Conservation (phyloP, 2,113 vertebrate species). For the Callocephalon fimbriatum region DNA sequence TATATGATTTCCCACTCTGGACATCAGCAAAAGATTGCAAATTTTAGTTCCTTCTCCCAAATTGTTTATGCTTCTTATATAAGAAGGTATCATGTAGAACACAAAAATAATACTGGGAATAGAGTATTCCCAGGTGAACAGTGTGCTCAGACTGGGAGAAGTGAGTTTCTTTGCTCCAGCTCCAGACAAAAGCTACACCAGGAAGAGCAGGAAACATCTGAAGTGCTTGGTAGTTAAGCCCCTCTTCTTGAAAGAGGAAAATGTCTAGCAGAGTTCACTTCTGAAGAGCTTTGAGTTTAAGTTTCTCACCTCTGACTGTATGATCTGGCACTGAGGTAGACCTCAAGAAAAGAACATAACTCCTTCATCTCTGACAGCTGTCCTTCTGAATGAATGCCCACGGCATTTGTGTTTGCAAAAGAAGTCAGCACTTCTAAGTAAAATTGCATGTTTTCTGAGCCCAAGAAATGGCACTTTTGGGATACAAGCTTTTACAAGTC, state of each 20-base stretch:
- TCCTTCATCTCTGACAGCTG: slow-evolving; percentile 10
- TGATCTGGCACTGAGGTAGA: not conserved
- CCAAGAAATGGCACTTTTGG: not conserved
- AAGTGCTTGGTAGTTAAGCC: not conserved
- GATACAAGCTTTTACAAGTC: not conserved
- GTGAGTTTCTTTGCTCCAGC: not conserved
- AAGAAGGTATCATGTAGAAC: not conserved
- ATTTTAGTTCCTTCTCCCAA: not conserved
- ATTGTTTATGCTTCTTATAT: not conserved
- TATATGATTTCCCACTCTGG: not conserved
- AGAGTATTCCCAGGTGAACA: not conserved
- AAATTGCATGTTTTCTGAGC: not conserved
- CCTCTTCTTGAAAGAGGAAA: not conserved
- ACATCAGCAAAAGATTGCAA: not conserved
- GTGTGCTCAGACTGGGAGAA: not conserved
- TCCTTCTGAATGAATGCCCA: slow-evolving; percentile 18
- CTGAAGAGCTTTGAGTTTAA: not conserved
- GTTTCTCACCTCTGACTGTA: not conserved
- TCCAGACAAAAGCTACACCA: not conserved
- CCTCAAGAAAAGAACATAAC: slow-evolving; percentile 7
- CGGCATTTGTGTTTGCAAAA: not conserved
- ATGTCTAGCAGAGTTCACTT: not conserved
- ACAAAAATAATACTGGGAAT: not conserved
- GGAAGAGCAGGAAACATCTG: not conserved
- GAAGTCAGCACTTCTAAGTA: not conserved